Evolutionary conservation across 2,113 vertebrate genomes (phyloP).

Genomic region (Osmerus mordax): DNA sequence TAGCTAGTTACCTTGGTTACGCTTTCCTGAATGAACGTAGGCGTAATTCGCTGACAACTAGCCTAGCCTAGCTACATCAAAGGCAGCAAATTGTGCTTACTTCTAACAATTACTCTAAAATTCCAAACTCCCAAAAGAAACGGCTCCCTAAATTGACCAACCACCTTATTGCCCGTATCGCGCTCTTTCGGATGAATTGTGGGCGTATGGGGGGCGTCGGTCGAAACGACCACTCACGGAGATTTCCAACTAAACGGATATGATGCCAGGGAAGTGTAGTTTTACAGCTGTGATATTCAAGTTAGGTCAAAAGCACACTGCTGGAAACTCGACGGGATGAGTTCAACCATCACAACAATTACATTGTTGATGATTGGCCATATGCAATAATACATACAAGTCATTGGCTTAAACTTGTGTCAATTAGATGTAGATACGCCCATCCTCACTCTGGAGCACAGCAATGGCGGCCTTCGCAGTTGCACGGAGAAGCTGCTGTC

Average conservation of each 20-base stretch:
- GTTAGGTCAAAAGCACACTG: neutral
- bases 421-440: neutral
- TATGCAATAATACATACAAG: neutral
- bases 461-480: constrained; percentile 68
- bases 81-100: too few species aligned
- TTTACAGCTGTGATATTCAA: neutral
- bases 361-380: constrained; percentile 52
- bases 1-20: constrained; percentile 18
- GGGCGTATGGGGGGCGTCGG: constrained; percentile 13
- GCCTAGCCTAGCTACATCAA: too few species aligned
- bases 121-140: too few species aligned
- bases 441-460: constrained; percentile 1
- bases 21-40: too few species aligned
- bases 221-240: neutral
- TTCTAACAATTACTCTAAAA: too few species aligned
- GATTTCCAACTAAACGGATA: neutral
- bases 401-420: constrained; percentile 53
- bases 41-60: too few species aligned
- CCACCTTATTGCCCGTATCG: neutral
- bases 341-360: constrained; percentile 10
- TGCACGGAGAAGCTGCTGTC: constrained; percentile 46
- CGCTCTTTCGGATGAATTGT: neutral
- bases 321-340: neutral
- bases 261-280: constrained; percentile 35
- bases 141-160: too few species aligned